phyloP scores from a whole-genome alignment of 2,113 vertebrate species.

The Synchiropus splendidus region DNA sequence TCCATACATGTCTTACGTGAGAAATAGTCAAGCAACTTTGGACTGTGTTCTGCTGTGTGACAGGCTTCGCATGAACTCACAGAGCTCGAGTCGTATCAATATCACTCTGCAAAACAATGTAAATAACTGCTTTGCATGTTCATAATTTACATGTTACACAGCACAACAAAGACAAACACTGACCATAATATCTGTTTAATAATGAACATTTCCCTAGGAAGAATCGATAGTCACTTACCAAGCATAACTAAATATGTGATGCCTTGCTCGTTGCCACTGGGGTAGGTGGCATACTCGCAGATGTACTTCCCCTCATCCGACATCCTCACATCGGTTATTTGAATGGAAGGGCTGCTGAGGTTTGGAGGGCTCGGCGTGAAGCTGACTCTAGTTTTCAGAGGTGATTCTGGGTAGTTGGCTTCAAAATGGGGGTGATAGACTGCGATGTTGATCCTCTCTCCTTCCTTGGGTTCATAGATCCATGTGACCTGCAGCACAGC shows the following conservation, averaged over 20 bases:
- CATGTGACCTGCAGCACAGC: slow-evolving; percentile 69
- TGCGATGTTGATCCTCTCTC: slow-evolving; percentile 62
- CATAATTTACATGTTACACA: too few species aligned
- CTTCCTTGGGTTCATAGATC: slow-evolving; percentile 55
- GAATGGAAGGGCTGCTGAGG: slow-evolving; percentile 67
- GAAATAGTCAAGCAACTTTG: too few species aligned
- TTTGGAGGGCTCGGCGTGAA: slow-evolving; percentile 34
- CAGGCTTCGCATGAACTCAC: too few species aligned
- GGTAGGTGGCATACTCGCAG: slow-evolving; percentile 81
- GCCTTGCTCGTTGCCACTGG: slow-evolving; percentile 72
- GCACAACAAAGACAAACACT: too few species aligned
- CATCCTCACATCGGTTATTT: slow-evolving; percentile 60
- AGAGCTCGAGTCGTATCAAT: too few species aligned
- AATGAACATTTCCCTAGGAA: too few species aligned
- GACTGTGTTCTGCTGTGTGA: too few species aligned
- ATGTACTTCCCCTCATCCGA: slow-evolving; percentile 74
- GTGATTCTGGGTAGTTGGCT: slow-evolving; percentile 61
- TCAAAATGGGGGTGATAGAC: slow-evolving; percentile 67
- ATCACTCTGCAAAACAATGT: too few species aligned
- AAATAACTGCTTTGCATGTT: too few species aligned
- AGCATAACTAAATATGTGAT: slow-evolving; percentile 67
- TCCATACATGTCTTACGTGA: too few species aligned
- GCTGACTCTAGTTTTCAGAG: slow-evolving; percentile 47
- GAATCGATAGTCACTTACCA: slow-evolving; percentile 54
- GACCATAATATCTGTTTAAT: too few species aligned